A percentile compares a stretch with the other conserved stretches of the same genome.
These are phyloP conservation scores for Unio delphinus DNA, from an alignment of 2,888 invertebrate genomes.

Conservation along the genomic window DNA sequence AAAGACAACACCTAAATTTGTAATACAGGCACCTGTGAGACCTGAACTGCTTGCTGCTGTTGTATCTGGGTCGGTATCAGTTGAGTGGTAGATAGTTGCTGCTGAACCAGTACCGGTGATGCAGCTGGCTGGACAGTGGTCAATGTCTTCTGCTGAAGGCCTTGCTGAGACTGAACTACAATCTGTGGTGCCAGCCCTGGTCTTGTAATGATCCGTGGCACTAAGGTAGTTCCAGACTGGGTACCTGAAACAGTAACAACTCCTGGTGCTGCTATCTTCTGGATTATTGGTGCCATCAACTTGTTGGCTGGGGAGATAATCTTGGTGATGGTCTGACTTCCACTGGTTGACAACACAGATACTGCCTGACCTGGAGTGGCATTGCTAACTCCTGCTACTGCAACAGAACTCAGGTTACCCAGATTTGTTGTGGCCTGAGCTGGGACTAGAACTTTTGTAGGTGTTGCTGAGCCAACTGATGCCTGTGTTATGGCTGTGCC, in stretches of 20 bases:
- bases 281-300: constrained; percentile 24
- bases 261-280: constrained; percentile 26
- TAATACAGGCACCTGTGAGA: too few relatives aligned
- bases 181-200: constrained; percentile 8
- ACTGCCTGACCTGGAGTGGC: constrained; percentile 17
- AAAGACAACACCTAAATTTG: too few relatives aligned
- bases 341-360: constrained; percentile 19
- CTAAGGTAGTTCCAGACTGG: constrained; percentile 22
- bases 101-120: constrained; percentile 51
- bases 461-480: constrained; percentile 13
- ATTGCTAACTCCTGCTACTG: constrained; percentile 14
- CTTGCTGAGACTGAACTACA: constrained; percentile 20
- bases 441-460: constrained; percentile 33
- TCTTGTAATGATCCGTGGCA: constrained; percentile 26
- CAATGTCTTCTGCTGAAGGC: not conserved
- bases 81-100: constrained; percentile 36
- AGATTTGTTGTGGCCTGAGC: constrained; percentile 14
- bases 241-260: constrained; percentile 29
- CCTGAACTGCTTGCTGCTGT: constrained; percentile 18
- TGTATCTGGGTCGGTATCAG: constrained; percentile 33
- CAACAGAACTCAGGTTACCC: constrained; percentile 6
- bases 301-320: constrained; percentile 25
- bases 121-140: not conserved
- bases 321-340: constrained; percentile 26
- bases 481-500: constrained; percentile 17